Base-by-base conservation (phyloP, 2,113 vertebrate genomes). In the Myotis brandtii region DNA sequence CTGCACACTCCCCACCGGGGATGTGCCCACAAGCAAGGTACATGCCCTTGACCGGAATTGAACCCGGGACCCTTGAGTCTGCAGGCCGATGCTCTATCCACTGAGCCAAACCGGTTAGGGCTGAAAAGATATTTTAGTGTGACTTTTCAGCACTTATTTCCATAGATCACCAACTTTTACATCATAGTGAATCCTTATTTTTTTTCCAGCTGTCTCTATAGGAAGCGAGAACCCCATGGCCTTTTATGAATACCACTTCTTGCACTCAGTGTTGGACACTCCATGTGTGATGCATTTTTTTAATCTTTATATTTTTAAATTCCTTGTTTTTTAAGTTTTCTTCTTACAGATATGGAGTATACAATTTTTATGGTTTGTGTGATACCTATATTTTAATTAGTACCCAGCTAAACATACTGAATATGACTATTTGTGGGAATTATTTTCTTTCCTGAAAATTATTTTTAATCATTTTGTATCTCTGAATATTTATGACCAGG, bases 391-490 rank as follows among this genome's bases (percentile, higher is more conserved):
- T 88, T 86, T 93, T 92, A 87, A 70, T 79, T 89, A 40, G n/a
- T 79, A 52, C 14, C 6, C 62, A 94, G 5, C 40, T 93, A 40
- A 89, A 94, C 89, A 69, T 91, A 89, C 18, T 80, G 89, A 85
- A 62, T 50, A 23, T 79, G 12, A 73, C 40, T 84, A 37, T 56
- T 89, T 81, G 14, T 85, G 11, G 32, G 92, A 90, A 70, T 66
- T 56, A 4, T 73, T 80, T 59, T 79, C 73, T 73, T 75, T 37
- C 50, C 32, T 69, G 56, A 85, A 46, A 89, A 62, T 92, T 92
- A 43, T 76, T 95, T 82, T 88, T 37, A 67, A 73, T 92, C 10
- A 7, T 87, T 95, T 96, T 87, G 9, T 84, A 77, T 93, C 95
- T 93, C 84, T 34, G 20, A 56, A 43, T 89, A 34, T 82, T 52